Evolutionary conservation across 1,140 invertebrate species (phyloP).

Genomic region (Cydia fagiglandana): DNA sequence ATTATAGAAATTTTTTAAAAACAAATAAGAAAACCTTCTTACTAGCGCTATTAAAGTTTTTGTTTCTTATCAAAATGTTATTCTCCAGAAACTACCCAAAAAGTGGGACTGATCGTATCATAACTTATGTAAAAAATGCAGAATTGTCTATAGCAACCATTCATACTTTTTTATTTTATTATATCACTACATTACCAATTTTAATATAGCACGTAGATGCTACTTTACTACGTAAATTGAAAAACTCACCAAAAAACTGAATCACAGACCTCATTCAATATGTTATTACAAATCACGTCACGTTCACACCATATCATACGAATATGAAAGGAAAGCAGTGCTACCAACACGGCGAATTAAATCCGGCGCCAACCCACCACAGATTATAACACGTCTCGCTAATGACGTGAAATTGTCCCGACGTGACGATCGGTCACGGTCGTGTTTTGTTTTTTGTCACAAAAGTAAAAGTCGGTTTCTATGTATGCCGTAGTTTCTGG

Average conservation of each 20-base stretch:
- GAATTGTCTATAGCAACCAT: background rate
- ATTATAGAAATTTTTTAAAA: too few species aligned
- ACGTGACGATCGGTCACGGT: conserved; percentile 57
- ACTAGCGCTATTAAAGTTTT: too few species aligned
- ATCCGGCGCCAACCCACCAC: conserved; percentile 64
- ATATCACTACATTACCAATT: background rate
- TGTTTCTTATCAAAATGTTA: too few species aligned
- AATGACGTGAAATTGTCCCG: conserved; percentile 69
- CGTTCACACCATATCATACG: conserved; percentile 43
- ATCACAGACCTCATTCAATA: conserved; percentile 7
- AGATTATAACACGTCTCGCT: conserved; percentile 68
- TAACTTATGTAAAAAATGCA: background rate
- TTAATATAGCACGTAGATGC: background rate
- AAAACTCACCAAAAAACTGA: background rate
- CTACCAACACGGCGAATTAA: conserved; percentile 53
- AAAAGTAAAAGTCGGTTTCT: conserved; percentile 67
- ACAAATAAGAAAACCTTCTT: too few species aligned
- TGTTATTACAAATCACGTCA: conserved; percentile 43
- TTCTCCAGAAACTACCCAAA: background rate
- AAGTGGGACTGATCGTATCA: background rate
- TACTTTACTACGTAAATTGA: conserved; percentile 27
- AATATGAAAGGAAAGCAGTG: conserved; percentile 36
- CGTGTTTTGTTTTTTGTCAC: conserved; percentile 46
- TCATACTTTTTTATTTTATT: background rate
- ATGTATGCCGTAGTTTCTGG: conserved; percentile 53